Base-by-base conservation (phyloP, 2,113 vertebrate species). In the Cnemophilus loriae region DNA sequence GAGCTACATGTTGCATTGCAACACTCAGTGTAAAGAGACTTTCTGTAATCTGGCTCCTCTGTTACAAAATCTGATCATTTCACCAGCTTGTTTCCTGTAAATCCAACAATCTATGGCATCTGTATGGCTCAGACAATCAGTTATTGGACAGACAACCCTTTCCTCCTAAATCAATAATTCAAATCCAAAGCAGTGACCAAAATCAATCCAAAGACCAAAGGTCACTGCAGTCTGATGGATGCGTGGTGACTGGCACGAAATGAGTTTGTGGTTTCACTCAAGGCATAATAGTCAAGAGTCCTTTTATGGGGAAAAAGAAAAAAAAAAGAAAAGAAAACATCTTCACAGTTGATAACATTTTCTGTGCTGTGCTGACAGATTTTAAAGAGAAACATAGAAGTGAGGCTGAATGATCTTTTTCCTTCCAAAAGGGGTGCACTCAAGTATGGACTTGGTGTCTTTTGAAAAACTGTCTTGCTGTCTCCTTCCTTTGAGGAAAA, bases 171-270 rank as follows among this genome's bases (percentile, higher is more conserved):
- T 95, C 89, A 0, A 95, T 95, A 95, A 96, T 93, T 86, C 89
- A 95, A 78, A 95, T 83, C 59, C 61, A 60, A 91, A 88, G 64
- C 93, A 90, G 67, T 86, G 87, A 90, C 81, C 92, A 93, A 96
- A 96, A 95, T 96, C 92, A 96, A 93, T 93, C 50, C 63, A 57
- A 55, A 1, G 39, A 49, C 39, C 94, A 93, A 85, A 94, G 92
- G 83, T 96, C 80, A 89, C 13, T 63, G 85, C 73, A 95, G 59
- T 28, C 50, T 96, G 95, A 97, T 94, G 50, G 80, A 89, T 95
- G 70, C 0, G 0, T 70, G 64, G 73, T 94, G 92, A 95, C 88
- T 88, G 47, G 24, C 56, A 82, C 63, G 86, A 96, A 93, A 93
- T 87, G 93, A 94, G 65, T 63, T 44, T 84, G 80, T 67, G 70